A percentile compares a stretch with the other conserved stretches of the same genome.
Evolutionary conservation across 2,888 invertebrate species (phyloP).

Genomic region (Amblyjoppa fuscipennis): DNA sequence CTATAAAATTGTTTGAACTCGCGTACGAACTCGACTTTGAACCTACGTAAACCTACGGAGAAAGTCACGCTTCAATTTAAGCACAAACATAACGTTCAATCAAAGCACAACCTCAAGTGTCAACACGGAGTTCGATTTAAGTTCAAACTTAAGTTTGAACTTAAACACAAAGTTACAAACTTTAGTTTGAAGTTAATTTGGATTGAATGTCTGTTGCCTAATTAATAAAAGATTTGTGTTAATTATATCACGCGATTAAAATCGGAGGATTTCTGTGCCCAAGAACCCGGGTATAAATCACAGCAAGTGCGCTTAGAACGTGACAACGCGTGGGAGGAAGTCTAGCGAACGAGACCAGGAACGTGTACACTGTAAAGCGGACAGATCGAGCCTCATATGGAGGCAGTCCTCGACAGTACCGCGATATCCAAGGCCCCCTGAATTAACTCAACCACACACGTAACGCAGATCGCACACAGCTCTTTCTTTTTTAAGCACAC

Average conservation of each 20-base stretch:
- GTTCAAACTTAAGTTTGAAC: background rate
- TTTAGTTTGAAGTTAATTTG: background rate
- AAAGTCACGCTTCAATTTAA: background rate
- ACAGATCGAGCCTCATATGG: conserved; percentile 61
- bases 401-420: conserved; percentile 52
- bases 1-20: too few species aligned
- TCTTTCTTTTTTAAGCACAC: background rate
- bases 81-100: background rate
- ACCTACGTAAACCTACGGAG: too few species aligned
- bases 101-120: background rate
- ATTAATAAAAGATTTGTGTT: too few species aligned
- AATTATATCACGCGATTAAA: background rate
- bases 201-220: background rate
- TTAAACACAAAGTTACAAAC: background rate
- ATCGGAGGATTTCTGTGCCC: background rate
- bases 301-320: conserved; percentile 23
- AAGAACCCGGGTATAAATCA: background rate
- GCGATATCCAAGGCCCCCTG: conserved; percentile 46
- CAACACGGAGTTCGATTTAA: background rate
- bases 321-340: conserved; percentile 56
- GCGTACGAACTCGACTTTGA: too few species aligned
- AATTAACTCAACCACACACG: background rate
- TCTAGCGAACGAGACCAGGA: conserved; percentile 28
- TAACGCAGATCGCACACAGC: background rate
- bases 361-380: conserved; percentile 12